A percentile compares a stretch with the other conserved stretches of the same genome.
Evolutionary conservation across 1,140 invertebrate genomes (phyloP).

Genomic region (Nasonia longicornis): DNA sequence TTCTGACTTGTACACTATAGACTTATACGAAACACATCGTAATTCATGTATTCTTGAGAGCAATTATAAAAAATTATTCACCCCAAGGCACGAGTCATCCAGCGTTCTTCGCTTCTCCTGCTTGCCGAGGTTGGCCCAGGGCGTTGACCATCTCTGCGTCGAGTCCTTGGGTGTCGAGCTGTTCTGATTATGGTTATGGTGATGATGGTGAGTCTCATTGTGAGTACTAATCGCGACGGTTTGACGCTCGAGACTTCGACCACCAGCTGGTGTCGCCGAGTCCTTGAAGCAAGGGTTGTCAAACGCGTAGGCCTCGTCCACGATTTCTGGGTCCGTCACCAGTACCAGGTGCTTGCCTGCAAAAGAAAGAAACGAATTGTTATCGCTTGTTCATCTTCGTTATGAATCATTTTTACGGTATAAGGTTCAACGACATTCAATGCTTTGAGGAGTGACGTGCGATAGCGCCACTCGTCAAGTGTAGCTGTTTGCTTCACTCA

Average conservation of each 20-base stretch:
- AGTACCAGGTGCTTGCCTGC: slow-evolving; percentile 80
- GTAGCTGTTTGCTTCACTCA: too few species aligned
- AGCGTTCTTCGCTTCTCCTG: slow-evolving; percentile 71
- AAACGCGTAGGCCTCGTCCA: slow-evolving; percentile 81
- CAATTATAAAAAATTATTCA: slow-evolving; percentile 59
- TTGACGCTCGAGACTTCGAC: slow-evolving; percentile 62
- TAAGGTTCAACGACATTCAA: background rate
- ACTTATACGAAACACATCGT: background rate
- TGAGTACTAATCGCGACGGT: slow-evolving; percentile 53
- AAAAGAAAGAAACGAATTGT: slow-evolving; percentile 53
- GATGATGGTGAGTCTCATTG: background rate
- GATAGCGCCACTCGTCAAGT: background rate
- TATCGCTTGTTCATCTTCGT: background rate
- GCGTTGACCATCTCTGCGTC: slow-evolving; percentile 59
- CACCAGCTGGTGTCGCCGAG: slow-evolving; percentile 57
- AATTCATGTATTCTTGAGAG: background rate
- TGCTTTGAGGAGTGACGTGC: background rate
- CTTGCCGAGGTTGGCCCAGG: slow-evolving; percentile 71
- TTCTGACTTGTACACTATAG: too few species aligned
- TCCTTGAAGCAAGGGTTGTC: slow-evolving; percentile 84
- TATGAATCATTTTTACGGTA: too few species aligned
- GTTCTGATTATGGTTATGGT: background rate
- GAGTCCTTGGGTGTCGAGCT: background rate
- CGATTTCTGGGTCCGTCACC: slow-evolving; percentile 78
- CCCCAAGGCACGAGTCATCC: slow-evolving; percentile 77